A percentile compares a stretch with the other conserved stretches of the same genome.
Conservation (phyloP, 2,797 vertebrate species). For the Luscinia luscinia region DNA sequence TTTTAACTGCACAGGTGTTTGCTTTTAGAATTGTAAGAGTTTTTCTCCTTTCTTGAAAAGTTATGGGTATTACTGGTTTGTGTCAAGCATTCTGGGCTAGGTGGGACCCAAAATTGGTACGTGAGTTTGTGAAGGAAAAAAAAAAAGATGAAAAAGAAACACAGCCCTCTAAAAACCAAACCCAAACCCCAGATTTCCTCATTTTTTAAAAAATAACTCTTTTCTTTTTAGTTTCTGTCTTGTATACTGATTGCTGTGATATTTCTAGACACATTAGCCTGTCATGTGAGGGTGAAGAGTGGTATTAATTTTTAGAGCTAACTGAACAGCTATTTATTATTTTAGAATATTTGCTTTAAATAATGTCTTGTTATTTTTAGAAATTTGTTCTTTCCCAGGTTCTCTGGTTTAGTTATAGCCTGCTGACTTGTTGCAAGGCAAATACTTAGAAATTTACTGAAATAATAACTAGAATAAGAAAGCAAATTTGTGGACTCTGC, state of each 20-base stretch:
- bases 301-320: background rate
- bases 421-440: background rate
- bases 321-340: background rate
- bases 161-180: background rate
- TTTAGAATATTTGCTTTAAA: background rate
- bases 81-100: background rate
- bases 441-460: background rate
- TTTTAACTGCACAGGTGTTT: background rate
- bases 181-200: background rate
- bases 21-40: background rate
- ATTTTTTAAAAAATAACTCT: fast-evolving
- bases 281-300: background rate
- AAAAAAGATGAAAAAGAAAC: fast-evolving
- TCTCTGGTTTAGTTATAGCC: background rate
- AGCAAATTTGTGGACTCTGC: background rate
- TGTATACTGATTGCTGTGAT: background rate
- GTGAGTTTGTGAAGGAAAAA: background rate
- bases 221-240: background rate
- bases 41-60: background rate
- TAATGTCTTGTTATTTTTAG: background rate
- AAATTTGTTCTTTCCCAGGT: background rate
- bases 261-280: background rate
- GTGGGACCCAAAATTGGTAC: background rate
- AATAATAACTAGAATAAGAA: background rate
- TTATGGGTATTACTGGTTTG: background rate